A percentile compares a stretch with the other conserved stretches of the same genome.
Conservation (phyloP, 2,888 invertebrate genomes). For the Therioaphis trifolii region DNA sequence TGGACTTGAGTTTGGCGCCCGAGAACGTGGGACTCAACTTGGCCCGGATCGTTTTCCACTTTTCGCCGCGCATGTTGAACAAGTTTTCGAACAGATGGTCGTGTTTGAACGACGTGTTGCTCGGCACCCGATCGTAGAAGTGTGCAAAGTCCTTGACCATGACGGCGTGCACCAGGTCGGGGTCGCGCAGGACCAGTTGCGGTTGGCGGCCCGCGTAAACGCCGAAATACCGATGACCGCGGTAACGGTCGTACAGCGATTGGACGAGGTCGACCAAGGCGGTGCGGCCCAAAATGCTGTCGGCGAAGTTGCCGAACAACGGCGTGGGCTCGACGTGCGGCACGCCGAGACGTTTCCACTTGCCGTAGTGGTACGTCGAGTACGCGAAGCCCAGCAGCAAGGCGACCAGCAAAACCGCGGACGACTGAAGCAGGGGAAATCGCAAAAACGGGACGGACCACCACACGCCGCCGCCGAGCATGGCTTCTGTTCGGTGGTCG, state of each 20-base stretch:
- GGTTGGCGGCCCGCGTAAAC: conserved; percentile 25
- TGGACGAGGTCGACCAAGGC: neutral
- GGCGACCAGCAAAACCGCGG: neutral
- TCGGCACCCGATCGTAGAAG: conserved; percentile 20
- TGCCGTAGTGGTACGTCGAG: conserved; percentile 17
- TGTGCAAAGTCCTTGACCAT: conserved; percentile 24
- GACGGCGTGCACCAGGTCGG: neutral
- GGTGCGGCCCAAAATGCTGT: neutral
- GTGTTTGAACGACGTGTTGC: conserved; percentile 26
- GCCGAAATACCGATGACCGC: conserved; percentile 24
- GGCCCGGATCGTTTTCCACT: conserved; percentile 45
- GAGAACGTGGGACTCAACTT: conserved; percentile 54
- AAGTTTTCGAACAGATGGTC: conserved; percentile 53
- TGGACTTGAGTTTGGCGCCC: conserved; percentile 41
- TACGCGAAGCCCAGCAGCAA: neutral
- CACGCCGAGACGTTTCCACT: conserved; percentile 27
- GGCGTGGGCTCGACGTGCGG: conserved; percentile 9
- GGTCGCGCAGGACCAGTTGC: conserved; percentile 25
- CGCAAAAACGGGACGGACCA: neutral
- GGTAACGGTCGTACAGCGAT: neutral
- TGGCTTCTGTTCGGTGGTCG: too few relatives aligned
- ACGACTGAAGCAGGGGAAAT: too few relatives aligned
- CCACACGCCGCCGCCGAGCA: neutral
- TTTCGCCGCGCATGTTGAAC: conserved; percentile 44
- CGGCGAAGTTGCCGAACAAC: neutral